A percentile compares a stretch with the other conserved stretches of the same genome.
phyloP scores from a whole-genome alignment of 2,888 invertebrate species.

The Sinelater perroti region DNA sequence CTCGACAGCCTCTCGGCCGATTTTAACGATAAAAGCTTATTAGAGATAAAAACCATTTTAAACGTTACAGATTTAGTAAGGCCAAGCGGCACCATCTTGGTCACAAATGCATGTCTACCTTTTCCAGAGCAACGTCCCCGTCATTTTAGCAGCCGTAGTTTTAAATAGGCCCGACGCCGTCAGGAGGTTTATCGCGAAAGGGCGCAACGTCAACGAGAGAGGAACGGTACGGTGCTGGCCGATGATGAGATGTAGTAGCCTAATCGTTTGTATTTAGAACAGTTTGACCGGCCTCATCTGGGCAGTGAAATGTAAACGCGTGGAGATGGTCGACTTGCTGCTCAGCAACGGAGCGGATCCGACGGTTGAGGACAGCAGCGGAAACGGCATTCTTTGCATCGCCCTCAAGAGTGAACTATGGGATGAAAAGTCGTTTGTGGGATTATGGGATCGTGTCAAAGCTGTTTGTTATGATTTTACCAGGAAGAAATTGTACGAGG shows the following conservation, averaged over 20 bases:
- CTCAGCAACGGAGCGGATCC: slow-evolving; percentile 56
- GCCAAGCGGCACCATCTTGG: neutral
- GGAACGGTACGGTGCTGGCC: slow-evolving; percentile 48
- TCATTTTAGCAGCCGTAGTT: slow-evolving; percentile 54
- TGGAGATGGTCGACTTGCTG: slow-evolving; percentile 57
- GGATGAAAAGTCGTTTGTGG: slow-evolving; percentile 58
- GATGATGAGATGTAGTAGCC: neutral
- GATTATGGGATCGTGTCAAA: slow-evolving; percentile 55
- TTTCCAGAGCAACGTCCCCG: slow-evolving; percentile 39
- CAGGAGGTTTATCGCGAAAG: slow-evolving; percentile 53
- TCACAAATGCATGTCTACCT: neutral
- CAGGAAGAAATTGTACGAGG: slow-evolving; percentile 56
- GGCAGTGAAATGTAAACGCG: slow-evolving; percentile 57
- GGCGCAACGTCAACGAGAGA: slow-evolving; percentile 51
- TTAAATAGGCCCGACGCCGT: slow-evolving; percentile 55
- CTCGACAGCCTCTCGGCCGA: slow-evolving; percentile 43
- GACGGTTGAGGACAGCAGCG: slow-evolving; percentile 51
- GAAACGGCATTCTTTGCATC: slow-evolving; percentile 55
- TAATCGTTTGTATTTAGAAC: slow-evolving; percentile 47
- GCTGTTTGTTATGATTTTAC: slow-evolving; percentile 49
- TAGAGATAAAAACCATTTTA: slow-evolving; percentile 49
- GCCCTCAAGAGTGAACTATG: slow-evolving; percentile 57
- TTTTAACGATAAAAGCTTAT: slow-evolving; percentile 52
- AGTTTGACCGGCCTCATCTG: slow-evolving; percentile 57
- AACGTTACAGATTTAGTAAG: slow-evolving; percentile 56